Conservation (phyloP, 2,113 vertebrate genomes). For the Bos indicus region DNA sequence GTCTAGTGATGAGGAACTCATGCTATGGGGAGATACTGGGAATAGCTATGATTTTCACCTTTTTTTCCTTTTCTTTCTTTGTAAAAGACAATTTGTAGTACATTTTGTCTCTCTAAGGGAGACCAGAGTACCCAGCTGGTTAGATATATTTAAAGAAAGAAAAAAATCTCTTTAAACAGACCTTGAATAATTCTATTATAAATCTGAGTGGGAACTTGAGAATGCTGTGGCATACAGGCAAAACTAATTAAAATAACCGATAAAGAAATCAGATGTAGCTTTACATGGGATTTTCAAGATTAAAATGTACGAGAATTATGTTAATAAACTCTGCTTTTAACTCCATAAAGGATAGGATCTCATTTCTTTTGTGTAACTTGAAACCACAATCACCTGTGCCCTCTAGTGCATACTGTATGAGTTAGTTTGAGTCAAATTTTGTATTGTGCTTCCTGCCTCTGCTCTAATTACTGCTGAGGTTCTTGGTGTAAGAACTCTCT, state of each 20-base stretch:
- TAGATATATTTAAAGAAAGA: slow-evolving; percentile 57
- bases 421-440: slow-evolving; percentile 32
- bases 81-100: slow-evolving; percentile 54
- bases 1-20: not conserved
- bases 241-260: slow-evolving; percentile 64
- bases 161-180: slow-evolving; percentile 39
- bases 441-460: not conserved
- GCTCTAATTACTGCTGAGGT: not conserved
- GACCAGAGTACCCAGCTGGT: slow-evolving; percentile 43
- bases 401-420: not conserved
- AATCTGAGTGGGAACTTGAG: slow-evolving; percentile 60
- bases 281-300: slow-evolving; percentile 51
- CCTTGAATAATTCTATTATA: slow-evolving; percentile 54
- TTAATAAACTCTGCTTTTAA: slow-evolving; percentile 48
- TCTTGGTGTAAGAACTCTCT: not conserved
- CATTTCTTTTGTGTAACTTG: not conserved
- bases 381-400: slow-evolving; percentile 13
- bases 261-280: slow-evolving; percentile 56
- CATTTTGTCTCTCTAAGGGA: slow-evolving; percentile 52
- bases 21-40: not conserved
- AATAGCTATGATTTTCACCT: slow-evolving; percentile 4
- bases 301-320: slow-evolving; percentile 29
- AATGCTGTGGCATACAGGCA: slow-evolving; percentile 41
- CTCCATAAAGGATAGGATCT: not conserved
- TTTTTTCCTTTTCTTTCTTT: not conserved